Evolutionary conservation across 2,113 vertebrate genomes (phyloP).

Genomic region (Calidris pygmaea): DNA sequence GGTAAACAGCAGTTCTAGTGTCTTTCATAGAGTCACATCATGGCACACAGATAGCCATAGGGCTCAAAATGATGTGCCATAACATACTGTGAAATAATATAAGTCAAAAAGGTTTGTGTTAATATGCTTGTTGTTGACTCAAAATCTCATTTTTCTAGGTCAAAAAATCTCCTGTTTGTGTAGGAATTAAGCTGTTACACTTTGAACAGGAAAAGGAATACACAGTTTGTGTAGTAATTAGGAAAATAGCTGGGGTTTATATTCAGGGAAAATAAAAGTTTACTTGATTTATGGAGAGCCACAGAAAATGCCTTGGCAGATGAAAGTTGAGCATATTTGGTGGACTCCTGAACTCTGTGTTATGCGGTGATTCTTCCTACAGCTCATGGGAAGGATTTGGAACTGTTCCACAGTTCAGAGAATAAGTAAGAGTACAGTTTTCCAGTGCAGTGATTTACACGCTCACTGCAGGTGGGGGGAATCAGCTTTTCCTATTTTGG

Average conservation of each 20-base stretch:
- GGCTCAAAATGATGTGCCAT: not conserved
- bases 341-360: not conserved
- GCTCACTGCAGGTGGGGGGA: not conserved
- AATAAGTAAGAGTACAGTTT: not conserved
- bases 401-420: not conserved
- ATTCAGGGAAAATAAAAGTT: not conserved
- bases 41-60: not conserved
- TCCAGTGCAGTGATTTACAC: not conserved
- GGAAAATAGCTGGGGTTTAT: accelerated
- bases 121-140: not conserved
- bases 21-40: accelerated
- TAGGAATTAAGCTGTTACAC: not conserved
- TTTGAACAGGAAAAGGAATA: not conserved
- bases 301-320: not conserved
- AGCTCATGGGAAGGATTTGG: not conserved
- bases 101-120: not conserved
- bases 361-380: not conserved
- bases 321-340: not conserved
- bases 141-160: not conserved
- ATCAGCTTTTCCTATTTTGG: accelerated
- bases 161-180: not conserved
- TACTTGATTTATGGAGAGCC: not conserved
- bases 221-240: not conserved
- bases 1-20: not conserved
- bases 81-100: not conserved